Conservation (phyloP, 2,888 invertebrate genomes). For the Lycophotia porphyrea region DNA sequence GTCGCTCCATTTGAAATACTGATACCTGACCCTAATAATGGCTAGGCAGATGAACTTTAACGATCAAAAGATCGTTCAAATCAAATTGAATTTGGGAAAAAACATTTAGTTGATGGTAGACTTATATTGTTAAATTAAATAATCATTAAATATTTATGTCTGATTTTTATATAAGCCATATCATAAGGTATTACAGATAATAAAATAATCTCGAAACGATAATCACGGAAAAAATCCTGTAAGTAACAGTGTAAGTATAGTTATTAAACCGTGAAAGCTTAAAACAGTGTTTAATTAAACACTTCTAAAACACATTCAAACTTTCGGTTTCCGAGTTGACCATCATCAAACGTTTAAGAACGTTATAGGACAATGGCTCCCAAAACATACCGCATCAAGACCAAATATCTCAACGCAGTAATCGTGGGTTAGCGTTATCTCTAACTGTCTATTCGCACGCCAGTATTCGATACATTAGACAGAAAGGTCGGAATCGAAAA, state of each 20-base stretch:
- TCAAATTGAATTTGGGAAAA: no score
- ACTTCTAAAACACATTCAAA: not conserved
- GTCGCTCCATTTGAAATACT: not conserved
- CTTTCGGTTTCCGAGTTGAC: not conserved
- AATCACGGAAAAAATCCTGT: no score
- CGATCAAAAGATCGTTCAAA: no score
- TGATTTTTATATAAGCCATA: not conserved
- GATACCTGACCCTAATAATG: not conserved
- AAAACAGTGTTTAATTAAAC: no score
- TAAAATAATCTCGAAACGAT: no score
- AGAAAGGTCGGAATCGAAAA: conserved; percentile 51
- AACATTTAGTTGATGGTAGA: not conserved
- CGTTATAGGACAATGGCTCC: not conserved
- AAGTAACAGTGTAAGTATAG: no score
- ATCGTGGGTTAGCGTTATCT: conserved; percentile 48
- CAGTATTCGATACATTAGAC: conserved; percentile 62
- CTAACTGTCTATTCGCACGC: conserved; percentile 54
- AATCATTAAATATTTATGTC: not conserved
- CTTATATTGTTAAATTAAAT: not conserved
- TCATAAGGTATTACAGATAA: no score
- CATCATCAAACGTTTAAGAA: not conserved
- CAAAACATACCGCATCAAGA: conserved; percentile 10
- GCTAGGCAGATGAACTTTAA: not conserved
- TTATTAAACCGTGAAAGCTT: no score
- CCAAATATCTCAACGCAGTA: conserved; percentile 25